A percentile compares a stretch with the other conserved stretches of the same genome.
Conservation (phyloP, 2,113 vertebrate genomes). For the Cyprinodon brontotheroides region DNA sequence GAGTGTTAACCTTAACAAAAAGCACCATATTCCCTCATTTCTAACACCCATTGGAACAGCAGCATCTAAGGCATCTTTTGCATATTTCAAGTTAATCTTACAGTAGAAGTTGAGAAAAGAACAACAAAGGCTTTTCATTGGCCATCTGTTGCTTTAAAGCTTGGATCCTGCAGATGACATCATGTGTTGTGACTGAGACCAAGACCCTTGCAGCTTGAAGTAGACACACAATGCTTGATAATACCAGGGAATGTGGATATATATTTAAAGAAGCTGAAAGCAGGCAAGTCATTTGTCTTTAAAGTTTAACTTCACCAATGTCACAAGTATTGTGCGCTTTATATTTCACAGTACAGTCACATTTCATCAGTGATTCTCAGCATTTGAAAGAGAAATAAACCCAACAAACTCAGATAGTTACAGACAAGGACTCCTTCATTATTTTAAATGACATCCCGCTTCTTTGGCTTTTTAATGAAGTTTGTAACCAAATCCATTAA, state of each 20-base stretch:
- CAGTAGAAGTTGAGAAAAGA: constrained; percentile 66
- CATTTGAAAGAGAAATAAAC: not conserved
- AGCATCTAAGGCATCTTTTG: constrained; percentile 38
- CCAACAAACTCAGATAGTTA: not conserved
- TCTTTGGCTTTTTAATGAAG: not conserved
- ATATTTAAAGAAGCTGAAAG: not conserved
- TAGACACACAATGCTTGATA: not conserved
- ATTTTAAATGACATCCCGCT: not conserved
- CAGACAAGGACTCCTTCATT: not conserved
- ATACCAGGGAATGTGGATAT: not conserved
- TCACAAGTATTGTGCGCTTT: not conserved
- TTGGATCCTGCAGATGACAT: not conserved
- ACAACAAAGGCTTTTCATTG: constrained; percentile 61
- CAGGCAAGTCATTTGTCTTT: not conserved
- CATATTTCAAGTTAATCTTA: constrained; percentile 64
- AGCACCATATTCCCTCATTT: not conserved
- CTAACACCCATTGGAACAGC: constrained; percentile 3
- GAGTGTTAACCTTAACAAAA: not conserved
- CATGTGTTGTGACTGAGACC: too few relatives aligned
- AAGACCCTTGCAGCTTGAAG: not conserved
- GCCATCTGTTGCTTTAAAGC: constrained; percentile 11
- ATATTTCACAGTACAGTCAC: not conserved
- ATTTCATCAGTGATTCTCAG: not conserved
- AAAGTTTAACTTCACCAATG: not conserved
- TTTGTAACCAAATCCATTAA: not conserved